Base-by-base conservation (phyloP, 2,888 invertebrate genomes). In the Lobophora halterata region DNA sequence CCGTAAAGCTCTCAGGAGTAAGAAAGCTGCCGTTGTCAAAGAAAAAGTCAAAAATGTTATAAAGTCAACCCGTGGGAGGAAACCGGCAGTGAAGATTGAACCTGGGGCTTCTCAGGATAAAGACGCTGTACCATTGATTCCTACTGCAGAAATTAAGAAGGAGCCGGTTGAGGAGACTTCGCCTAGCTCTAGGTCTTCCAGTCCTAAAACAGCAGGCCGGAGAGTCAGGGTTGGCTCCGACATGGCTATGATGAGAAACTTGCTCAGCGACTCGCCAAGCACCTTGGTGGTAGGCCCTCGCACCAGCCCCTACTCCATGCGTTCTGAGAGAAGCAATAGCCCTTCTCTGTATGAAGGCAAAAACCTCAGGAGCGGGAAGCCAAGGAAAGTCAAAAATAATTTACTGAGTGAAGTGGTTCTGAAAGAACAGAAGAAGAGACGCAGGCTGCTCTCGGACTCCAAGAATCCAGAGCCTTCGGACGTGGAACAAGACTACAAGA, bases 321-420 rank as follows among this genome's bases (percentile, higher is more conserved):
- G 91, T 40, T 90, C 90, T 5, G 91, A 91, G 54, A 82, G 90
- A 42, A 87, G 88, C 55, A 86, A 85, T 49, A 88, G 88, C 45
- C 88, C 88, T 27, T 80, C 85, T 45, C 57, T 81, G 28, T 71
- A 77, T 33, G 88, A 89, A 48, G 85, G 85, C 12, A 89, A 91
- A 48, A 89, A 90, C 44, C 76, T 92, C 35, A 80, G 92, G 31
- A 92, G 92, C 66, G 92, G 92, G 0, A 92, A 92, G 63, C 89
- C 91, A 25, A 86, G 92, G 36, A 91, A 91, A 71, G 75, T 89
- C 5, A 90, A 90, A 60, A 88, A n/a, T n/a, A n/a, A 79, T 52
- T 76, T 89, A 26, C 65, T 91, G 19, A 83, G 89, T 58, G 90
- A 90, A 52, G 90, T 90, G 44, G 79, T 91, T n/a, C 77, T 81